A percentile compares a stretch with the other conserved stretches of the same genome.
phyloP scores from a whole-genome alignment of 2,113 vertebrate genomes.

The Origma solitaria region DNA sequence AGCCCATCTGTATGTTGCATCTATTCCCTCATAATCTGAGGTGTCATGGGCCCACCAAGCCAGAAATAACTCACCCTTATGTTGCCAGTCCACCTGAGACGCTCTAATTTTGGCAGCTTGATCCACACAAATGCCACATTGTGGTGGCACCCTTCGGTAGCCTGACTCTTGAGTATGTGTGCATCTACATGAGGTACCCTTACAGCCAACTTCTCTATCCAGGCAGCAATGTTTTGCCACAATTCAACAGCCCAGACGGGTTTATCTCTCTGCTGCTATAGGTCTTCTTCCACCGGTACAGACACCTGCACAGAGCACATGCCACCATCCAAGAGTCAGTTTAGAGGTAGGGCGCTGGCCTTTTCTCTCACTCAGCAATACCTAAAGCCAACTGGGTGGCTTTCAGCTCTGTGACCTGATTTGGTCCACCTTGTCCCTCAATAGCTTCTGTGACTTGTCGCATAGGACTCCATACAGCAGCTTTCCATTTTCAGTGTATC shows the following conservation, averaged over 20 bases:
- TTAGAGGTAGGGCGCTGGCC: neutral
- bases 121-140: neutral
- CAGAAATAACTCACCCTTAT: neutral
- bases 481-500: neutral
- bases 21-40: neutral
- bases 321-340: neutral
- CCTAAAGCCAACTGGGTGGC: neutral
- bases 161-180: neutral
- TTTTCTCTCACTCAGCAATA: neutral
- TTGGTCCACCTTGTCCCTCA: neutral
- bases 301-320: neutral
- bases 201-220: neutral
- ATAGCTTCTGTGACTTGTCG: accelerated
- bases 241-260: neutral
- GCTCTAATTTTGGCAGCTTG: neutral
- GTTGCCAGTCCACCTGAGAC: neutral
- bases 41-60: neutral
- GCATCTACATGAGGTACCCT: neutral
- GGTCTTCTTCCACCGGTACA: accelerated
- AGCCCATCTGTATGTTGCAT: neutral
- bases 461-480: neutral
- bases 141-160: neutral
- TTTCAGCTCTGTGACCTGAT: neutral
- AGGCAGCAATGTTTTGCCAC: neutral
- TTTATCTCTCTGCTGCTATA: neutral